A percentile compares a stretch with the other conserved stretches of the same genome.
Conservation (phyloP, 2,113 vertebrate species). For the Corvus moneduloides region DNA sequence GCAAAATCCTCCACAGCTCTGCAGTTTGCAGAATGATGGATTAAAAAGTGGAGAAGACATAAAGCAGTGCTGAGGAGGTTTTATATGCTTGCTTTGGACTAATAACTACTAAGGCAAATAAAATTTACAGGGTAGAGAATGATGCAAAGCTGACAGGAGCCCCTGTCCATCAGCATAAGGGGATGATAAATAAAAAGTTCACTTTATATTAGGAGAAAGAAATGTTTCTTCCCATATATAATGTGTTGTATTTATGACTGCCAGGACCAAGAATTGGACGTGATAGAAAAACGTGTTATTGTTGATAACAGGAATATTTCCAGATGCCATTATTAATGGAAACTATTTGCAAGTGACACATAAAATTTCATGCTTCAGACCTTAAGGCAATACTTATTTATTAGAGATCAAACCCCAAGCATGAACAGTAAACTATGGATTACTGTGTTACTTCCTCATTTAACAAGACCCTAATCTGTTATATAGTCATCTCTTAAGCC, state of each 20-base stretch:
- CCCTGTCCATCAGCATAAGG: neutral
- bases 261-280: neutral
- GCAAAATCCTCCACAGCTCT: neutral
- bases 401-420: neutral
- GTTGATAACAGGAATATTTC: neutral
- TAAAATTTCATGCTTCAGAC: neutral
- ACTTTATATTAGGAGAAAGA: neutral
- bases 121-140: neutral
- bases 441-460: neutral
- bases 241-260: accelerated
- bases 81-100: neutral
- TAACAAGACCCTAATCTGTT: neutral
- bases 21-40: neutral
- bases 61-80: neutral
- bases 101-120: neutral
- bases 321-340: neutral
- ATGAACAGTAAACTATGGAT: neutral
- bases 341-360: neutral
- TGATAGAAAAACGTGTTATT: neutral
- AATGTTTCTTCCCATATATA: neutral
- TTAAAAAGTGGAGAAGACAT: neutral
- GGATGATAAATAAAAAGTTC: neutral
- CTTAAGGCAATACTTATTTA: neutral
- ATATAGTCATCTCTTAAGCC: neutral
- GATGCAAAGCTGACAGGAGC: neutral